Percentiles rank a stretch among this genome's conserved stretches.
Evolutionary conservation across 1,140 invertebrate species (phyloP).

Genomic region (Drosophila novamexicana): DNA sequence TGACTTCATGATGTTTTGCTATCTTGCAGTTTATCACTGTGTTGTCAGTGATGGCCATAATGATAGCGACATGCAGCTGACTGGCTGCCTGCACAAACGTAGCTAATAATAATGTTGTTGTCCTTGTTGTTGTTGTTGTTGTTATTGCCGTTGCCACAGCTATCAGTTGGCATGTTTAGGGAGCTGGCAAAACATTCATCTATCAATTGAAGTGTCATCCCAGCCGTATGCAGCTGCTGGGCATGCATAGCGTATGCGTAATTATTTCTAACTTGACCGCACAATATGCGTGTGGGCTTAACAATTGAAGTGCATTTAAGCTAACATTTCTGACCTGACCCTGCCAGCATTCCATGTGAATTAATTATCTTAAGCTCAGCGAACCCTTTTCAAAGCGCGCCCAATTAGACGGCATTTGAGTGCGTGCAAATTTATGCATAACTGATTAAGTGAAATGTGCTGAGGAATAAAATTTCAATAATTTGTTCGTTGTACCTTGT

Average conservation of each 20-base stretch:
- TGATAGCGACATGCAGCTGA: slow-evolving; percentile 29
- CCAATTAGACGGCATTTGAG: neutral
- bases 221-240: neutral
- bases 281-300: neutral
- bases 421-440: slow-evolving; percentile 3
- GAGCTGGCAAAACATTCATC: slow-evolving; percentile 13
- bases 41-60: slow-evolving; percentile 24
- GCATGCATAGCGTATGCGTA: slow-evolving; percentile 31
- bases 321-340: neutral
- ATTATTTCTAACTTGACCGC: slow-evolving; percentile 25
- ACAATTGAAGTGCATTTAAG: slow-evolving; percentile 15
- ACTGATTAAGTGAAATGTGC: slow-evolving; percentile 13
- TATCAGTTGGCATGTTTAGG: neutral
- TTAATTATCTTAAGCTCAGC: neutral
- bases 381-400: neutral
- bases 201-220: slow-evolving; percentile 27
- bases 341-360: neutral
- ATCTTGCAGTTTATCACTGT: slow-evolving; percentile 42
- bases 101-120: slow-evolving; percentile 21
- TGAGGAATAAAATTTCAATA: slow-evolving; percentile 18
- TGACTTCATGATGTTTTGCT: slow-evolving; percentile 41
- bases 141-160: neutral
- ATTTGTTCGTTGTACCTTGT: slow-evolving; percentile 6
- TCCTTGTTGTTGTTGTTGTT: neutral
- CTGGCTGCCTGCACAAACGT: slow-evolving; percentile 12